Percentiles rank a stretch among this genome's conserved stretches.
Evolutionary conservation across 30 jellyfish, hydroid and myxozoan genomes (phyloP).

Genomic region (Calvadosia cruxmelitensis): DNA sequence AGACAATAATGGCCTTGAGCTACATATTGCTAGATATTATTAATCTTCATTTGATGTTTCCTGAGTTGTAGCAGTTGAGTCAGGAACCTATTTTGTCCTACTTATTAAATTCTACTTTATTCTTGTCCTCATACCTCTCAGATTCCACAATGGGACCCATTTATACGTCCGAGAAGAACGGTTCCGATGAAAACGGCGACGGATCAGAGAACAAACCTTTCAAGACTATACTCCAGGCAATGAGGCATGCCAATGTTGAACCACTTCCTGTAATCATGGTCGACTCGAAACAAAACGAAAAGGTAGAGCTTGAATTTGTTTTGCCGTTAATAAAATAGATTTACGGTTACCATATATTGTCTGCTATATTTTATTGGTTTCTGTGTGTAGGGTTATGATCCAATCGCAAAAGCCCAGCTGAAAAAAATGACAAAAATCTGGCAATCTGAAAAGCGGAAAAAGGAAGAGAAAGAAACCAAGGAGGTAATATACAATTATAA

Average conservation of each 20-base stretch:
- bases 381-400: conserved; percentile 30
- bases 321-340: background rate
- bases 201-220: conserved; percentile 84
- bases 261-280: conserved; percentile 90
- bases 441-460: conserved; percentile 70
- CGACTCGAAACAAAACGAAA: conserved; percentile 66
- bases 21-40: no score
- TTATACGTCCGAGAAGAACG: conserved; percentile 81
- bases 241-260: conserved; percentile 76
- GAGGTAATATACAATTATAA: conserved; percentile 57
- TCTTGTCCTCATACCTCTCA: no score
- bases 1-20: no score
- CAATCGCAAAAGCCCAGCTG: conserved; percentile 87
- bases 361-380: background rate
- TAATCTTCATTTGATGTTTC: no score
- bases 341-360: background rate
- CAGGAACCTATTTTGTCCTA: no score
- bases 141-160: conserved; percentile 40
- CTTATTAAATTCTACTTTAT: no score
- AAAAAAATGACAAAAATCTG: conserved; percentile 65
- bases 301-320: conserved; percentile 14
- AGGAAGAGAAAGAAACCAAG: conserved; percentile 54
- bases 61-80: no score
- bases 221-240: conserved; percentile 80
- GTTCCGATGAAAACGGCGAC: conserved; percentile 86